Evolutionary conservation across 1,140 invertebrate species (phyloP).

Genomic region (Tetragnatha versicolor): DNA sequence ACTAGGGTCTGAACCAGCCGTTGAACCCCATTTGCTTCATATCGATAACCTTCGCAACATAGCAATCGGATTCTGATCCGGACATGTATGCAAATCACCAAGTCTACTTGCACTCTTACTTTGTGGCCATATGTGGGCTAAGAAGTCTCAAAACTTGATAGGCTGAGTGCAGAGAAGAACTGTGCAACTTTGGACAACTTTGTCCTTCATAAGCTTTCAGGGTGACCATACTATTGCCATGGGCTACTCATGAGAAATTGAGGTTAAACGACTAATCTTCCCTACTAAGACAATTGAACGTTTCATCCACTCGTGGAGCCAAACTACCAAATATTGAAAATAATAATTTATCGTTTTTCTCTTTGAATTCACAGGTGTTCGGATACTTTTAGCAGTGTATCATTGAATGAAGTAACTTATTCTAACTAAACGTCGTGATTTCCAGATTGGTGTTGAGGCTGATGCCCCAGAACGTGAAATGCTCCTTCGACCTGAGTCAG

Average conservation of each 20-base stretch:
- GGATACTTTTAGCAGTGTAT: neutral
- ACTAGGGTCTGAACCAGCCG: no score
- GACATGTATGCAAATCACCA: no score
- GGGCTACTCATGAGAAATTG: neutral
- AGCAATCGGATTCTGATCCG: no score
- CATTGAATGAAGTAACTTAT: neutral
- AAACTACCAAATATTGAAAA: neutral
- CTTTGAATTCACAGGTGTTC: neutral
- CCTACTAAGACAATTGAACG: neutral
- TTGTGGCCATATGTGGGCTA: no score
- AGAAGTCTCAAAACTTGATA: no score
- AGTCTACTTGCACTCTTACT: no score
- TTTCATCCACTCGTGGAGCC: neutral
- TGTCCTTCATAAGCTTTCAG: no score
- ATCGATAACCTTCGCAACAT: no score
- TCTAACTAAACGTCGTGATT: neutral
- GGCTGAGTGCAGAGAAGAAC: no score
- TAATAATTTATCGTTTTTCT: neutral
- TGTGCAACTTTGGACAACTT: no score
- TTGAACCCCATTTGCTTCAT: no score
- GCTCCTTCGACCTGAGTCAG: constrained; percentile 89
- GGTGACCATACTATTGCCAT: no score
- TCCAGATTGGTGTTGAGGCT: constrained; percentile 6
- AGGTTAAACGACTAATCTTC: neutral
- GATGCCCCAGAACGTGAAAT: constrained; percentile 75